phyloP scores from a whole-genome alignment of 2,113 vertebrate species.

The Chrysemys picta region DNA sequence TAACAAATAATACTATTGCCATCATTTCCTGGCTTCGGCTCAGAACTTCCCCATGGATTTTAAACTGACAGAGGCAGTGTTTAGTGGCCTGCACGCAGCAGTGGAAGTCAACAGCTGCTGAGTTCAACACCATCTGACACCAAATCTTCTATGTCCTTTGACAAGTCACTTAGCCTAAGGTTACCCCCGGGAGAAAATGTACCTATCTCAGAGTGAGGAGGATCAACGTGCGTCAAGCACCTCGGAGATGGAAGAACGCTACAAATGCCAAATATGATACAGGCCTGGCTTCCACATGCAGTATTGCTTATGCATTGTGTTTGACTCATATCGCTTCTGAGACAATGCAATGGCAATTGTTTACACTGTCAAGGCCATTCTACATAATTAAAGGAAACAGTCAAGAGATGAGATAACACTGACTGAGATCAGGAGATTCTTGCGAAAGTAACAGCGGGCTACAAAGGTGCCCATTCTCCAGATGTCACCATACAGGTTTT shows the following conservation, averaged over 20 bases:
- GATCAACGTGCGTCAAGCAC: neutral
- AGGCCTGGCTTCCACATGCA: neutral
- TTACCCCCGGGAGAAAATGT: neutral
- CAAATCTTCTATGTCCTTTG: neutral
- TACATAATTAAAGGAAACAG: conserved; percentile 60
- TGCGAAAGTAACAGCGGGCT: neutral
- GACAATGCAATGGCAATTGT: conserved; percentile 59
- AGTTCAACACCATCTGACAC: neutral
- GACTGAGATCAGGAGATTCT: neutral
- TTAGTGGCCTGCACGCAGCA: neutral
- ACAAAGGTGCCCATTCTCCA: neutral
- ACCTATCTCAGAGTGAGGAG: neutral
- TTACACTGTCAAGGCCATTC: conserved; percentile 36
- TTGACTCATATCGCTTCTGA: neutral
- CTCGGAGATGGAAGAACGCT: neutral
- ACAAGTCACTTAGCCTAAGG: neutral
- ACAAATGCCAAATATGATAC: neutral
- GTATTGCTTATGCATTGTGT: accelerated
- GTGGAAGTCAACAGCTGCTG: neutral
- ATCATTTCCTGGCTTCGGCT: neutral
- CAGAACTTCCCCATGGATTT: neutral
- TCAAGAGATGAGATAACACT: conserved; percentile 58
- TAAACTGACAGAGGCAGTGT: neutral
- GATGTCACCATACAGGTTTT: accelerated
- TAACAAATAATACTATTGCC: neutral